phyloP scores from a whole-genome alignment of 2,888 invertebrate species.

The Encarsia formosa region DNA sequence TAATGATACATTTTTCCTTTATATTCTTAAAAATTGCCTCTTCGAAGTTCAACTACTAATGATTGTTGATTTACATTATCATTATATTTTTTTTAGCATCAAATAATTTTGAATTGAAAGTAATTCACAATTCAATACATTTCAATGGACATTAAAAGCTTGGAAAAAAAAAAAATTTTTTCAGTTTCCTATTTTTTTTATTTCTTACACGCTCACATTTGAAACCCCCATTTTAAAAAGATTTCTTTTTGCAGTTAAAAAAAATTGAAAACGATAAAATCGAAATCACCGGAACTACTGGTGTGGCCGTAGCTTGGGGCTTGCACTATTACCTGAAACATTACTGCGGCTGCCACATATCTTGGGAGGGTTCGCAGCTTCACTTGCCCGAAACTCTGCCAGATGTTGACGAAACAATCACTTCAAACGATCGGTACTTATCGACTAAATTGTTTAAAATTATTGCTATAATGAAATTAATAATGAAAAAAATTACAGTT shows the following conservation, averaged over 20 bases:
- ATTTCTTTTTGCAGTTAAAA: slow-evolving; percentile 37
- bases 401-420: slow-evolving; percentile 57
- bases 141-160: no score
- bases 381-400: slow-evolving; percentile 60
- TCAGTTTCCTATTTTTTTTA: no score
- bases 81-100: no score
- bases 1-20: neutral
- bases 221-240: no score
- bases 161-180: no score
- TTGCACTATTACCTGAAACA: slow-evolving; percentile 84
- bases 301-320: slow-evolving; percentile 80
- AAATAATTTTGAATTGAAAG: no score
- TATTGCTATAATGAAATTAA: no score
- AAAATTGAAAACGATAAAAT: slow-evolving; percentile 37
- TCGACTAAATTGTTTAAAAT: neutral
- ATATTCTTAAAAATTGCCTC: neutral
- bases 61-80: no score
- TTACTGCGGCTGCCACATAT: slow-evolving; percentile 74
- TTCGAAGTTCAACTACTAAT: neutral
- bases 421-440: slow-evolving; percentile 61
- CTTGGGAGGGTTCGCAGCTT: slow-evolving; percentile 77
- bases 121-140: no score
- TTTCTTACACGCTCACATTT: no score
- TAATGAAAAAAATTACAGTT: no score
- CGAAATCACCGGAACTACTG: slow-evolving; percentile 61